These are phyloP conservation scores for Drosophila subsilvestris DNA, from an alignment of 2,888 invertebrate genomes.

Conservation along the genomic window DNA sequence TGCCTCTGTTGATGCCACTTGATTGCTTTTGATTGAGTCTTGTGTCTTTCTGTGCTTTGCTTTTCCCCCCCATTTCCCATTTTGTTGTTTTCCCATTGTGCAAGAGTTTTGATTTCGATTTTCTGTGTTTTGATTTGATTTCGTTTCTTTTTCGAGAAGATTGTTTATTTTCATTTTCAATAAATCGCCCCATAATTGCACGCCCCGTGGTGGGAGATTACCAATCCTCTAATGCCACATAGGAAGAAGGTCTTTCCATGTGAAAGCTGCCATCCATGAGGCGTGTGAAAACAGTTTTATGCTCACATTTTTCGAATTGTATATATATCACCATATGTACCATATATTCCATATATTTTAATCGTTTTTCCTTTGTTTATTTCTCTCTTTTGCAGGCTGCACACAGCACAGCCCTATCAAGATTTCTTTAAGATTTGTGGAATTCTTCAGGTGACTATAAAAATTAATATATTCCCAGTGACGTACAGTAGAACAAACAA, in stretches of 20 bases:
- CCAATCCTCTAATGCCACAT: slow-evolving; percentile 1
- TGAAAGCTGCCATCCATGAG: slow-evolving; percentile 46
- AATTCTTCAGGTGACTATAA: slow-evolving; percentile 35
- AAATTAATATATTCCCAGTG: not conserved
- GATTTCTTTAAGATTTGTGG: slow-evolving; percentile 27
- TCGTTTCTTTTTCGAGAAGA: slow-evolving; percentile 23
- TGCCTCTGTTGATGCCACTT: slow-evolving; percentile 25
- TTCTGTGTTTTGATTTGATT: slow-evolving; percentile 30
- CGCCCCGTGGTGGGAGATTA: slow-evolving; percentile 23
- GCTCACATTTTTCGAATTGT: slow-evolving; percentile 29
- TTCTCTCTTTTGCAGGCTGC: slow-evolving; percentile 26
- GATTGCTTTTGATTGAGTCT: slow-evolving; percentile 39
- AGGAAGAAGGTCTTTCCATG: slow-evolving; percentile 12
- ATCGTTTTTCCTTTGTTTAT: slow-evolving; percentile 27
- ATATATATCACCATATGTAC: slow-evolving; percentile 21
- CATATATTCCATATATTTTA: slow-evolving; percentile 33
- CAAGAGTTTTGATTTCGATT: slow-evolving; percentile 37
- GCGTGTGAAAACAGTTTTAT: slow-evolving; percentile 66
- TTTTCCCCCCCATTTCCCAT: slow-evolving; percentile 4
- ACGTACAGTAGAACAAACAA: slow-evolving; percentile 7
- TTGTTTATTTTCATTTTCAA: slow-evolving; percentile 46
- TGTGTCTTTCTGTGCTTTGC: slow-evolving; percentile 18
- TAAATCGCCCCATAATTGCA: slow-evolving; percentile 43
- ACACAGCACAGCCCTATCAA: slow-evolving; percentile 21
- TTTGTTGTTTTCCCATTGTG: slow-evolving; percentile 20